Evolutionary conservation across 1,140 invertebrate species (phyloP), one percentile per base, ranked within the genome.

Genomic region (Diachasmimorpha longicaudata): DNA sequence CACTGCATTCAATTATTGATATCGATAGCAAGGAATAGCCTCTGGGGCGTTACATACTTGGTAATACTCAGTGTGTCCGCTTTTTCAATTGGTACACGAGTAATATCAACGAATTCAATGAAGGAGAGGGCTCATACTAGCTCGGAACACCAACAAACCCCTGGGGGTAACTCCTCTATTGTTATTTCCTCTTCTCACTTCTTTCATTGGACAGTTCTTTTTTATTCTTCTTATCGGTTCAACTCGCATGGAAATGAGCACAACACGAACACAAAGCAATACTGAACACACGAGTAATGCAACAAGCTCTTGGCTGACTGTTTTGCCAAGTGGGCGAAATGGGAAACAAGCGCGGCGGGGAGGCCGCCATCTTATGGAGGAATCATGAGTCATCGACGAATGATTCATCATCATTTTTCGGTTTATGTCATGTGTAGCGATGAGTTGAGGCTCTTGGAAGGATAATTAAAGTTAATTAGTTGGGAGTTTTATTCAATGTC

Each of bases 1-100:
- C 31, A 31, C 31, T 3, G 31, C 31, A 31, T 31, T 31, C 31
- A 6, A 31, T 6, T 3, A 46, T 2, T 46, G 44, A 9, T 52
- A 16, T 1, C 58, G 58, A 25, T 63, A 13, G 31, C 58, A 63
- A 63, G 25, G 58, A 58, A 21, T 2, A 16, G 19, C 69, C 13
- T 55, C 46, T 48, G 25, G 37, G 72, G 63, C 25, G 63, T 74
- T 74, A 74, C 36, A 46, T 74, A 68, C 63, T 21, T 58, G n/a
- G 19, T 25, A 1, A 55, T 31, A 31, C 46, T 14, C 70, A 66
- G 42, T 74, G 19, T 74, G 42, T 68, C 13, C 19, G 5, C 21
- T 63, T 25, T 31, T 52, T 52, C 70, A 72, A 74, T 74, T 74
- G 63, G 66, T 63, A 67, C 72, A 67, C 14, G 1, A 74, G 66